These are phyloP conservation scores for Anabacerthia variegaticeps DNA, from an alignment of 2,797 vertebrate genomes.

Conservation along the genomic window DNA sequence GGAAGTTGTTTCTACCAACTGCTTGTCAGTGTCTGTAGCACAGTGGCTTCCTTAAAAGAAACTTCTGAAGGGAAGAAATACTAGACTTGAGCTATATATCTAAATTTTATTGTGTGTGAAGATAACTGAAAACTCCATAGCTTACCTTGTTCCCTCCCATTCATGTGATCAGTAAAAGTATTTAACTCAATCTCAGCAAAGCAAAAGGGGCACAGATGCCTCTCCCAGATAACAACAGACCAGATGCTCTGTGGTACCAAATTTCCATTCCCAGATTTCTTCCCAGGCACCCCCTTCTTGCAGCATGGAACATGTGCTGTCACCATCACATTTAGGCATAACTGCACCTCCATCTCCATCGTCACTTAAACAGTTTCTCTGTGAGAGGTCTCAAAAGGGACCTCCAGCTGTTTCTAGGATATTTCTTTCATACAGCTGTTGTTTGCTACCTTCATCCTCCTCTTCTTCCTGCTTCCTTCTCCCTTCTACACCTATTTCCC, in stretches of 20 bases:
- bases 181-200: neutral
- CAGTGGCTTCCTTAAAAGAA: neutral
- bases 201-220: neutral
- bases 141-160: neutral
- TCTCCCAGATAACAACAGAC: neutral
- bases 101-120: neutral
- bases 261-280: neutral
- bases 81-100: neutral
- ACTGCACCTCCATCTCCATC: neutral
- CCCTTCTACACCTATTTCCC: neutral
- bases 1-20: neutral
- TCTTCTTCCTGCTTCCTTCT: neutral
- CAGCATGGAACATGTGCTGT: neutral
- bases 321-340: accelerated
- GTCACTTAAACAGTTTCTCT: accelerated
- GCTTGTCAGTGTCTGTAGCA: neutral
- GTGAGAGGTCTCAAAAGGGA: neutral
- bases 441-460: neutral
- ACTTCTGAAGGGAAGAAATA: neutral
- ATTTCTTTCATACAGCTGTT: neutral
- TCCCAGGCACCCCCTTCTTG: accelerated
- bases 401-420: neutral
- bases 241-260: neutral
- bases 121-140: neutral
- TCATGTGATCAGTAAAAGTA: neutral